Conservation (phyloP, 2,113 vertebrate genomes). For the Petroica traversi region DNA sequence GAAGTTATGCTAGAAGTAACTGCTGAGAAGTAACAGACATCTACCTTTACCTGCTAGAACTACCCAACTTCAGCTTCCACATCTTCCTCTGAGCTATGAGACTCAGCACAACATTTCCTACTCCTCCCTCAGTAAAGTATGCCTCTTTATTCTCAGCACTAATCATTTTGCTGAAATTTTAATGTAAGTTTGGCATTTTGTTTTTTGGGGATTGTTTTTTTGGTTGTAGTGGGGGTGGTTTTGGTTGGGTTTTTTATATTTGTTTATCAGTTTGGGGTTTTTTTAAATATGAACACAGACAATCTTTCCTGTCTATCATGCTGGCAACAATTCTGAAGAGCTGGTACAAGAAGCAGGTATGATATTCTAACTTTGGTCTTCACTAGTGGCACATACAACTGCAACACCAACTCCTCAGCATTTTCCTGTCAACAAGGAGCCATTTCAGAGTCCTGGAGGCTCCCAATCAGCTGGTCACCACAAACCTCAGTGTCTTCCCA, state of each 20-base stretch:
- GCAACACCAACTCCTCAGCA: not conserved
- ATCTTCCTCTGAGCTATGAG: not conserved
- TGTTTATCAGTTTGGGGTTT: not conserved
- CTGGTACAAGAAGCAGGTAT: not conserved
- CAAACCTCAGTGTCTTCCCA: fast-evolving
- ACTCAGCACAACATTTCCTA: not conserved
- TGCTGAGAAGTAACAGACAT: not conserved
- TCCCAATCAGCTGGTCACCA: not conserved
- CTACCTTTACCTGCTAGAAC: not conserved
- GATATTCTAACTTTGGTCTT: not conserved
- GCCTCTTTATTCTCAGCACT: not conserved
- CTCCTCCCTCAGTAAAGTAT: not conserved
- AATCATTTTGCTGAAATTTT: not conserved
- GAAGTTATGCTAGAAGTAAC: not conserved
- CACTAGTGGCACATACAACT: not conserved
- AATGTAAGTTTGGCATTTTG: not conserved
- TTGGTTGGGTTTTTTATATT: not conserved
- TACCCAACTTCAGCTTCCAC: not conserved
- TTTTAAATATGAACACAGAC: not conserved
- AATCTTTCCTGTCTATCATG: not conserved
- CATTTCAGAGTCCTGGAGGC: not conserved
- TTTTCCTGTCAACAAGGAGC: not conserved
- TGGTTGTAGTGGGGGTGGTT: not conserved
- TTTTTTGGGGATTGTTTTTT: fast-evolving
- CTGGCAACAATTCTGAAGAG: not conserved